Percentiles rank a stretch among this genome's conserved stretches.
Conservation (phyloP, 2,888 invertebrate genomes). For the Corythucha ciliata region DNA sequence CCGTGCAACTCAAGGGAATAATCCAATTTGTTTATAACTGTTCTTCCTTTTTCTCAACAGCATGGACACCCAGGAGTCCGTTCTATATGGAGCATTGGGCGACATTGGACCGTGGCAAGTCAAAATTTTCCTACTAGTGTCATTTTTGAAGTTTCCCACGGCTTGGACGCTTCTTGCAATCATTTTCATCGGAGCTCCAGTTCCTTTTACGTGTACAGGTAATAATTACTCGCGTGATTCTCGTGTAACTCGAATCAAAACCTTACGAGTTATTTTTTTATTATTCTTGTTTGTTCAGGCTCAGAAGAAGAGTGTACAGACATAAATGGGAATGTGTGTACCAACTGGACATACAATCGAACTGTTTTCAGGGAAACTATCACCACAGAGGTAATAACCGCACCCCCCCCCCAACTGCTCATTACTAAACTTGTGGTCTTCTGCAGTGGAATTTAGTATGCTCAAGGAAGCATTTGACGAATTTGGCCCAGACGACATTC, state of each 20-base stretch:
- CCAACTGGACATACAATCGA: slow-evolving; percentile 49
- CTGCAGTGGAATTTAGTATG: slow-evolving; percentile 71
- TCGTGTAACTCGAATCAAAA: too few species aligned
- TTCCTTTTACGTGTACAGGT: slow-evolving; percentile 47
- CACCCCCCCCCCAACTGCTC: neutral
- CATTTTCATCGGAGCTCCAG: slow-evolving; percentile 64
- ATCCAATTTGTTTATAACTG: too few species aligned
- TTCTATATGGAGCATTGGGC: too few species aligned
- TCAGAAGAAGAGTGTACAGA: slow-evolving; percentile 26
- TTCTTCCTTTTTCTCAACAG: too few species aligned
- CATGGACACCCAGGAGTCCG: too few species aligned
- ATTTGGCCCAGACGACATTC: slow-evolving; percentile 65
- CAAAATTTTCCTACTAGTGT: slow-evolving; percentile 57
- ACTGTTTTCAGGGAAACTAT: slow-evolving; percentile 62
- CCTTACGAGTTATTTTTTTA: too few species aligned
- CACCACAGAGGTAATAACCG: slow-evolving; percentile 49
- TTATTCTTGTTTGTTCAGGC: too few species aligned
- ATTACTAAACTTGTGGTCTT: slow-evolving; percentile 23
- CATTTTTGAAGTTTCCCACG: slow-evolving; percentile 65
- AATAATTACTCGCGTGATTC: too few species aligned
- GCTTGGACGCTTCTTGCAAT: slow-evolving; percentile 74
- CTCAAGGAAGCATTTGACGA: slow-evolving; percentile 53
- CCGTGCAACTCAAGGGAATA: too few species aligned
- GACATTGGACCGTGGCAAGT: slow-evolving; percentile 56
- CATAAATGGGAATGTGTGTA: slow-evolving; percentile 29